Percentiles rank a stretch among this genome's conserved stretches.
Conservation (phyloP, 1,140 invertebrate genomes). For the Bathynomus jamesi region DNA sequence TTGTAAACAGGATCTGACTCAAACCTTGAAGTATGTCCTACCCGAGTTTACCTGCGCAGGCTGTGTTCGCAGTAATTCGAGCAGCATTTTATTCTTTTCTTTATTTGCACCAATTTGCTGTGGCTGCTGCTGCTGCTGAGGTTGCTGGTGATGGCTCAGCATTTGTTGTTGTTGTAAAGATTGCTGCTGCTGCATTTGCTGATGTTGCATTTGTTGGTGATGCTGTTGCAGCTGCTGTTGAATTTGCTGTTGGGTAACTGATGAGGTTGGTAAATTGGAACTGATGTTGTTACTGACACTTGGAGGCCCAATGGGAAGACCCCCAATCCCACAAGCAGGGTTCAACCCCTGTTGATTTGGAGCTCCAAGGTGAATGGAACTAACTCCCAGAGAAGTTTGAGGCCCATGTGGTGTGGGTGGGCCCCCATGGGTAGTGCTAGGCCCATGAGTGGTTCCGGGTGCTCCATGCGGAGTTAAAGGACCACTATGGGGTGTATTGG, state of each 20-base stretch:
- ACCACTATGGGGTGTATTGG: slow-evolving; percentile 7
- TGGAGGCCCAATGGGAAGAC: not conserved
- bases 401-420: slow-evolving; percentile 7
- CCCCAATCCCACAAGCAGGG: not conserved
- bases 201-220: slow-evolving; percentile 9
- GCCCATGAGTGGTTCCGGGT: not conserved
- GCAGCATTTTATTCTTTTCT: not conserved
- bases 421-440: not conserved
- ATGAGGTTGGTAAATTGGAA: not conserved
- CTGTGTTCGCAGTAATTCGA: not conserved
- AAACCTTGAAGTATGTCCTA: too few relatives aligned
- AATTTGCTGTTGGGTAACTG: not conserved
- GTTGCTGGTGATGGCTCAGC: not conserved
- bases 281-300: not conserved
- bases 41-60: not conserved
- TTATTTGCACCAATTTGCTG: not conserved
- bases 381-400: not conserved
- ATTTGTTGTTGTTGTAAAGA: not conserved
- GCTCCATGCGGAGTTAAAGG: slow-evolving; percentile 10
- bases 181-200: slow-evolving; percentile 23
- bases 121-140: not conserved
- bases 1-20: too few relatives aligned
- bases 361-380: not conserved
- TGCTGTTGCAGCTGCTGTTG: slow-evolving; percentile 4
- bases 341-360: not conserved